Percentiles rank a stretch among this genome's conserved stretches.
Evolutionary conservation across 1,140 invertebrate genomes (phyloP).

Genomic region (Mizuhopecten yessoensis): DNA sequence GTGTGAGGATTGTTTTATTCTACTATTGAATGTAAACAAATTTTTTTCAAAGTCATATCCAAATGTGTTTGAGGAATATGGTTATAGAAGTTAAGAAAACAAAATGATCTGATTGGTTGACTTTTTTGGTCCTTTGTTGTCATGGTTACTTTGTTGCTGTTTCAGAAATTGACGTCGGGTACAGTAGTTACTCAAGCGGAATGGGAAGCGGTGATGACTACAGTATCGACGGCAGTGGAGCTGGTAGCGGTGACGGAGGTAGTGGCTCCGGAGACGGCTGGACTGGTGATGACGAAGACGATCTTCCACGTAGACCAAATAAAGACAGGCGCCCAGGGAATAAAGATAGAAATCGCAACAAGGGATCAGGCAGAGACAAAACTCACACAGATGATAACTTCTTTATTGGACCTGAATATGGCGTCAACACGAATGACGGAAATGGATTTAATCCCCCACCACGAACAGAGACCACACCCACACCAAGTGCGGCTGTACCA

Average conservation of each 20-base stretch:
- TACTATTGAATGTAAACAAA: background rate
- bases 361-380: background rate
- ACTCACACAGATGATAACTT: background rate
- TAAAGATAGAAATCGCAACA: background rate
- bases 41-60: background rate
- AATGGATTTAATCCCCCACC: background rate
- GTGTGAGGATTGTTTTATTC: background rate
- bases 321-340: background rate
- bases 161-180: background rate
- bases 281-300: constrained; percentile 56
- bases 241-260: constrained; percentile 49
- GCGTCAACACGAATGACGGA: background rate
- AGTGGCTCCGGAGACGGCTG: constrained; percentile 4
- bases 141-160: background rate
- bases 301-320: constrained; percentile 45
- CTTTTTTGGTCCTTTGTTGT: no score
- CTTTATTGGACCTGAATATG: constrained; percentile 3
- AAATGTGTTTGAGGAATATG: background rate
- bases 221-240: constrained; percentile 45
- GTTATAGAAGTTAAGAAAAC: no score
- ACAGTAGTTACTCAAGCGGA: constrained; percentile 16
- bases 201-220: constrained; percentile 45
- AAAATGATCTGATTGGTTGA: no score
- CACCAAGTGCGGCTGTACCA: background rate
- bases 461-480: background rate